A percentile compares a stretch with the other conserved stretches of the same genome.
phyloP scores from a whole-genome alignment of 2,797 vertebrate species.

The Microctenopoma lineatum region DNA sequence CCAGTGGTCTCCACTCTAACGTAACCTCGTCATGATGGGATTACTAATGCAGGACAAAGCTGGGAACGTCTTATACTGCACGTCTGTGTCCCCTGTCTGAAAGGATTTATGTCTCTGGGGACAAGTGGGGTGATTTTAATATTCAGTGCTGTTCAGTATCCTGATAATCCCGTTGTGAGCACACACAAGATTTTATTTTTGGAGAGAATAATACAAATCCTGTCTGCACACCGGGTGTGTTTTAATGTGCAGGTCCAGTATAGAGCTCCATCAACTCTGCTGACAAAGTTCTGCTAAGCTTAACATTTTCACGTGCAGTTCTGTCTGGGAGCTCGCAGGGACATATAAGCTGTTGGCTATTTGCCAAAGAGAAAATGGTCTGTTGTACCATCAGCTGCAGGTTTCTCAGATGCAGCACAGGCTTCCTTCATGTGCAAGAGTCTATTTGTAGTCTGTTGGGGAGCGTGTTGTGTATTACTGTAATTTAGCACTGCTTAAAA shows the following conservation, averaged over 20 bases:
- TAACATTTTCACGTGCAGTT: neutral
- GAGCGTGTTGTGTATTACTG: conserved; percentile 14
- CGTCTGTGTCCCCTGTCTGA: neutral
- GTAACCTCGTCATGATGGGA: conserved; percentile 10
- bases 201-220: neutral
- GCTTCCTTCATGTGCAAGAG: neutral
- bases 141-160: neutral
- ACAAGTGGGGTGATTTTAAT: conserved; percentile 18
- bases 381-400: neutral
- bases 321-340: neutral
- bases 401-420: neutral
- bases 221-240: neutral
- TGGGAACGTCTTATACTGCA: neutral
- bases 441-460: neutral
- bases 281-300: neutral
- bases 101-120: conserved; percentile 27
- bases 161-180: conserved; percentile 22
- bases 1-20: neutral
- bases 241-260: neutral
- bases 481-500: conserved; percentile 28
- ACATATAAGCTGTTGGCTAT: too few species aligned
- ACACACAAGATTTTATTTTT: conserved; percentile 1
- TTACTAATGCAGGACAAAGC: conserved; percentile 32
- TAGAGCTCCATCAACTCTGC: neutral
- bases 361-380: neutral